phyloP scores from a whole-genome alignment of 1,140 invertebrate genomes.

The Hycleus phaleratus region DNA sequence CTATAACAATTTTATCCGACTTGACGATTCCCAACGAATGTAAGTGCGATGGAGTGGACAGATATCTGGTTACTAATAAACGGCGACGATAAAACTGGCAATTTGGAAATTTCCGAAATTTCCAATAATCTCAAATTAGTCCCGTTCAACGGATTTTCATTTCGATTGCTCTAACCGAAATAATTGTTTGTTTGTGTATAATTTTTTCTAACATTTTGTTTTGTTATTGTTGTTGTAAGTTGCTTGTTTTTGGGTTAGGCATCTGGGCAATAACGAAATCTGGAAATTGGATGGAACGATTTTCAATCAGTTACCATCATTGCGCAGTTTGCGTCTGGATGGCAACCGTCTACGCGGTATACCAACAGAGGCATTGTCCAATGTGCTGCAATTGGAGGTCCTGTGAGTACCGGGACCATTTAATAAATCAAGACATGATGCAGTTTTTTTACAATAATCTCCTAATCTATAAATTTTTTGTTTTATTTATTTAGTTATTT shows the following conservation, averaged over 20 bases:
- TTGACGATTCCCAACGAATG: no score
- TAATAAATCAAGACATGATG: no score
- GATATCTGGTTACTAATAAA: no score
- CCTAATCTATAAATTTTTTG: no score
- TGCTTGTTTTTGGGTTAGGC: conserved; percentile 42
- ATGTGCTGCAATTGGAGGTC: conserved; percentile 51
- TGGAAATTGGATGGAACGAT: conserved; percentile 47
- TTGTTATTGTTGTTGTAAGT: neutral
- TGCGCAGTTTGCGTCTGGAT: conserved; percentile 58
- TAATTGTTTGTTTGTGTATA: neutral
- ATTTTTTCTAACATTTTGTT: neutral
- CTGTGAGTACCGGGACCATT: conserved; percentile 52
- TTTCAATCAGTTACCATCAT: conserved; percentile 45
- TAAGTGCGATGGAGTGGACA: no score
- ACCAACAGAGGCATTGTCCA: conserved; percentile 51
- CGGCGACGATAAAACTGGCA: no score
- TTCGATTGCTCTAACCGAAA: neutral
- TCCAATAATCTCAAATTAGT: neutral
- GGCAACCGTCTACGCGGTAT: conserved; percentile 56
- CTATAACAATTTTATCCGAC: no score
- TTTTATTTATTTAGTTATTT: no score
- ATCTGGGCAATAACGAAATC: conserved; percentile 61
- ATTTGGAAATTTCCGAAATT: neutral
- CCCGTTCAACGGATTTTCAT: no score
- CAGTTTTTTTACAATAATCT: no score